Conservation (phyloP, 1,140 invertebrate genomes). For the Drosophila sechellia region DNA sequence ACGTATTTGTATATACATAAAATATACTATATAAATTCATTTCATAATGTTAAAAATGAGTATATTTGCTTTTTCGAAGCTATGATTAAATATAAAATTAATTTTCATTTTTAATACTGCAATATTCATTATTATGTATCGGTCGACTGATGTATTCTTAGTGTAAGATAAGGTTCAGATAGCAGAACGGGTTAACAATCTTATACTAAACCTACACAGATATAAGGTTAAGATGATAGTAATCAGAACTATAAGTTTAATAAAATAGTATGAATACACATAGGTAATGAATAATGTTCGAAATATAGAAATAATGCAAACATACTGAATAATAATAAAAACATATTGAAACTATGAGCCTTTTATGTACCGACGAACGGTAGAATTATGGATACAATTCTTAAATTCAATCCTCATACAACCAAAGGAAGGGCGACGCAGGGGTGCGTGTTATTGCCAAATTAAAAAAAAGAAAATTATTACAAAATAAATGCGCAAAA, state of each 20-base stretch:
- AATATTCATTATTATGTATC: constrained; percentile 4
- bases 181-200: constrained; percentile 20
- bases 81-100: too few relatives aligned
- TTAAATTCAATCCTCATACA: background rate
- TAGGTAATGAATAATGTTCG: background rate
- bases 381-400: background rate
- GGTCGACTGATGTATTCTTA: constrained; percentile 17
- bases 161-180: background rate
- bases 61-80: background rate
- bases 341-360: constrained; percentile 8
- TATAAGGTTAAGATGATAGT: constrained; percentile 4
- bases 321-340: constrained; percentile 17
- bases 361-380: background rate
- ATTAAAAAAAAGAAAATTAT: too few relatives aligned
- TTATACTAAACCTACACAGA: constrained; percentile 15
- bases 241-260: constrained; percentile 16
- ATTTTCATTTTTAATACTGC: background rate
- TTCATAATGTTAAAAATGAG: background rate
- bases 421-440: too few relatives aligned
- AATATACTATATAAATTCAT: background rate
- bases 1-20: background rate
- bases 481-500: too few relatives aligned
- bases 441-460: too few relatives aligned
- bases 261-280: constrained; percentile 4
- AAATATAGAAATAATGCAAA: constrained; percentile 18